Percentiles rank a stretch among this genome's conserved stretches.
Conservation (phyloP, 2,888 invertebrate genomes). For the Odontocolon sp. region DNA sequence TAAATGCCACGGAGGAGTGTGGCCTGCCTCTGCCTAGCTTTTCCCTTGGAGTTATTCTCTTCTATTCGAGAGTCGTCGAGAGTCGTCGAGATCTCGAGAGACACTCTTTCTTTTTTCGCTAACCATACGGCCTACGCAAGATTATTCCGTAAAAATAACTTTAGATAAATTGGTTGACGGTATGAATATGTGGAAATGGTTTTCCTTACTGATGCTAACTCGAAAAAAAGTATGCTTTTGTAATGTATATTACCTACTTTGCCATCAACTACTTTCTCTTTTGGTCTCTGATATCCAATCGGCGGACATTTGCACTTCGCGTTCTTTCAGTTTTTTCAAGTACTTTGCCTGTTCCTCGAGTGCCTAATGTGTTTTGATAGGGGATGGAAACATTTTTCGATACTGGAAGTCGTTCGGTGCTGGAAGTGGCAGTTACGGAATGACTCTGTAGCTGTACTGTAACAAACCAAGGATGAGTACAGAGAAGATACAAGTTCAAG, state of each 20-base stretch:
- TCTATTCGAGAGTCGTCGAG: conserved; percentile 13
- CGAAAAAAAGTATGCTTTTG: neutral
- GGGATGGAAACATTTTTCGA: conserved; percentile 27
- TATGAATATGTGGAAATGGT: too few species aligned
- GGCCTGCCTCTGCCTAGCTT: conserved; percentile 53
- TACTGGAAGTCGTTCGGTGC: conserved; percentile 36
- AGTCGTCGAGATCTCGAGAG: neutral
- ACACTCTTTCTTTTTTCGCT: neutral
- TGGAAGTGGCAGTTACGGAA: conserved; percentile 34
- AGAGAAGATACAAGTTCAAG: conserved; percentile 26
- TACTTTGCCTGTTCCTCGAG: conserved; percentile 3
- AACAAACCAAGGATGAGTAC: conserved; percentile 1
- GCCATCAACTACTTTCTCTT: neutral
- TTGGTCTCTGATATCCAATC: neutral
- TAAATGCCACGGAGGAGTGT: conserved; percentile 62
- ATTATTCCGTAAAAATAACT: too few species aligned
- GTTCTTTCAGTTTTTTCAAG: neutral
- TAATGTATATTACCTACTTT: neutral
- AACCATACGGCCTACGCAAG: too few species aligned
- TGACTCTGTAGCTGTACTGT: neutral
- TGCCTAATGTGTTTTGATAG: conserved; percentile 31
- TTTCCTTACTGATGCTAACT: too few species aligned
- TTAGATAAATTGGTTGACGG: too few species aligned
- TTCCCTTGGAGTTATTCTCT: conserved; percentile 1
- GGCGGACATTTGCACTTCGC: conserved; percentile 24